Evolutionary conservation across 1,140 invertebrate species (phyloP).

Genomic region (Drosophila jambulina): DNA sequence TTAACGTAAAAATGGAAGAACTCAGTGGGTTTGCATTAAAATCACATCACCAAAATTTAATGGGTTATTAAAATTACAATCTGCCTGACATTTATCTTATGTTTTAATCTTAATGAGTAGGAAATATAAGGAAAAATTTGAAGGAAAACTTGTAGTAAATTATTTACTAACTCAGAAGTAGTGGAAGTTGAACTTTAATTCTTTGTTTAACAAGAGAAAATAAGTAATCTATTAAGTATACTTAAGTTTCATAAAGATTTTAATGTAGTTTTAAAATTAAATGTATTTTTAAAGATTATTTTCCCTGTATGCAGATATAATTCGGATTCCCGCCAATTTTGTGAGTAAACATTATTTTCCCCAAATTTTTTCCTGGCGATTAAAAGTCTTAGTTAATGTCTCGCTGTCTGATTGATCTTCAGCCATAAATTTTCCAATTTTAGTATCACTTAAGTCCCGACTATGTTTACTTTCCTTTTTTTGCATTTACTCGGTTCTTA

Average conservation of each 20-base stretch:
- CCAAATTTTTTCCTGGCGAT: background rate
- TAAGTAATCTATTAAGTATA: too few species aligned
- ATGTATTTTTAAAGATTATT: background rate
- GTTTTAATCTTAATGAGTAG: background rate
- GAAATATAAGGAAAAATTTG: too few species aligned
- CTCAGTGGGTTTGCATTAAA: background rate
- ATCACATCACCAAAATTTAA: background rate
- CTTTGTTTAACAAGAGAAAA: too few species aligned
- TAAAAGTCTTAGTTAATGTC: slow-evolving; percentile 7
- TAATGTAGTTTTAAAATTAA: background rate
- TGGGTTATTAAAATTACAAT: slow-evolving; percentile 7
- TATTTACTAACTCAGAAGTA: background rate
- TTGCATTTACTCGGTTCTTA: background rate
- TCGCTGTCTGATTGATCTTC: slow-evolving; percentile 8
- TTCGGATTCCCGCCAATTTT: background rate
- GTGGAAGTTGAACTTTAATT: too few species aligned
- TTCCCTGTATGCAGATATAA: background rate
- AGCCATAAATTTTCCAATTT: background rate
- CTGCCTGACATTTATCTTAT: background rate
- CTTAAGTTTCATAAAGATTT: too few species aligned
- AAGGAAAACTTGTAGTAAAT: background rate
- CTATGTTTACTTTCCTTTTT: slow-evolving; percentile 3
- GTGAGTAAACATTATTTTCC: background rate
- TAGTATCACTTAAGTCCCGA: background rate
- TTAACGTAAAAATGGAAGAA: background rate